phyloP scores from a whole-genome alignment of 2,888 invertebrate genomes.

The Biston betularia region DNA sequence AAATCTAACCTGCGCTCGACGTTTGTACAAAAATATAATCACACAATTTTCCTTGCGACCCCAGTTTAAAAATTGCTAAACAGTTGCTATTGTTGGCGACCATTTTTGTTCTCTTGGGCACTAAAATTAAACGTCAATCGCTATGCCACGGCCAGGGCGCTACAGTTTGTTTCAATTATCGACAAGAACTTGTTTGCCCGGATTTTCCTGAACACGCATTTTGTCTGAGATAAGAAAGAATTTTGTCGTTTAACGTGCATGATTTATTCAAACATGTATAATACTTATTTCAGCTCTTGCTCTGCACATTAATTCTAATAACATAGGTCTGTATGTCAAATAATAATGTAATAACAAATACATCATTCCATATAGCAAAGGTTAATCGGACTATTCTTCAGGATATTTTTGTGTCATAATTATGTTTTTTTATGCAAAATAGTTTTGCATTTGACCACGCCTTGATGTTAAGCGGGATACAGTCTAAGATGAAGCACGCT shows the following conservation, averaged over 20 bases:
- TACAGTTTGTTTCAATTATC: constrained; percentile 80
- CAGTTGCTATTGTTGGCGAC: constrained; percentile 56
- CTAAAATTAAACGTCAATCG: constrained; percentile 84
- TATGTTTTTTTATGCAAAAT: no score
- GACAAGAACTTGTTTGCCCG: constrained; percentile 63
- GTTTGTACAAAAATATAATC: constrained; percentile 30
- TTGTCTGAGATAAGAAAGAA: constrained; percentile 53
- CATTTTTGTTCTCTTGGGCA: constrained; percentile 65
- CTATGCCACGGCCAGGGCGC: constrained; percentile 68
- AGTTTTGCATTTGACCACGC: no score
- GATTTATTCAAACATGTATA: neutral
- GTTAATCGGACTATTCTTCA: no score
- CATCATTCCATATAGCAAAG: no score
- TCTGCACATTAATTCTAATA: no score
- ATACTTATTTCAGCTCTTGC: no score
- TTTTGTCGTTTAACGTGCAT: constrained; percentile 36
- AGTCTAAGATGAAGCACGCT: no score
- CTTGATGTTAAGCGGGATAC: no score
- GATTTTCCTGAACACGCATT: constrained; percentile 68
- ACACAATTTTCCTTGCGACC: constrained; percentile 36
- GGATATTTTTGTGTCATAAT: no score
- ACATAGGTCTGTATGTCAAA: no score
- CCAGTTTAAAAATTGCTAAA: constrained; percentile 48
- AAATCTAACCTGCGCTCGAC: constrained; percentile 16
- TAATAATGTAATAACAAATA: no score